Evolutionary conservation across 1,140 invertebrate species (phyloP), one percentile per base, ranked within the genome.

Genomic region (Vanessa tameamea): DNA sequence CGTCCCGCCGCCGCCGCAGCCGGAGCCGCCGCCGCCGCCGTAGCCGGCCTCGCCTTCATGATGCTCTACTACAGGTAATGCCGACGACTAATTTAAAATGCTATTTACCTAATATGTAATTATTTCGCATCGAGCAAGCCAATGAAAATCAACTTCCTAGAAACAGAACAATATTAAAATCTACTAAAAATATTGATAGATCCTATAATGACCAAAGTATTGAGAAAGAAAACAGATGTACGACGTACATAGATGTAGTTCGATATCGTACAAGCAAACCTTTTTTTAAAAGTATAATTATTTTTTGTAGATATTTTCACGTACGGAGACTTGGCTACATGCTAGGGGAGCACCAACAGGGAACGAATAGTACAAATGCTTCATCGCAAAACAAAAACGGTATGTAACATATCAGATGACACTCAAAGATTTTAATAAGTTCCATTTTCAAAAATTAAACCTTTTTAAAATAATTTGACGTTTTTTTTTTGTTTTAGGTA

Each of bases 21-120:
- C 73, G 87, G 78, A 74, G 87, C 77, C 81, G 93, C 81, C 31
- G 92, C 93, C 47, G 93, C 96, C 53, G 98, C 97, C 92, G 89
- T 94, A n/a, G 92, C 93, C 43, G 97, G 97, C n/a, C 94, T 98
- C 47, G 91, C 95, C 64, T 98, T 97, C 85, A 97, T 98, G 96
- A 90, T 96, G 7, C 84, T 98, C 0, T 98, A 98, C 89, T 98
- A 98, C 85, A 95, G 95, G 92, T 95, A 47, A 65, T 12, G 5
- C 23, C 1, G 20, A 20, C 20, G 20, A 20, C 20, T 0, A 20
- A 1, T 20, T 31, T 31, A 31, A 31, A 0, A 4, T 31, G 26
- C 26, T 6, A 31, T 3, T 31, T 31, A 20, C 20, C 20, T 20
- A 0, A 4, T 31, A 31, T 4, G 6, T 3, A 31, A 31, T 4